Conservation (phyloP, 2,888 invertebrate species). For the Mythimna ferrago region DNA sequence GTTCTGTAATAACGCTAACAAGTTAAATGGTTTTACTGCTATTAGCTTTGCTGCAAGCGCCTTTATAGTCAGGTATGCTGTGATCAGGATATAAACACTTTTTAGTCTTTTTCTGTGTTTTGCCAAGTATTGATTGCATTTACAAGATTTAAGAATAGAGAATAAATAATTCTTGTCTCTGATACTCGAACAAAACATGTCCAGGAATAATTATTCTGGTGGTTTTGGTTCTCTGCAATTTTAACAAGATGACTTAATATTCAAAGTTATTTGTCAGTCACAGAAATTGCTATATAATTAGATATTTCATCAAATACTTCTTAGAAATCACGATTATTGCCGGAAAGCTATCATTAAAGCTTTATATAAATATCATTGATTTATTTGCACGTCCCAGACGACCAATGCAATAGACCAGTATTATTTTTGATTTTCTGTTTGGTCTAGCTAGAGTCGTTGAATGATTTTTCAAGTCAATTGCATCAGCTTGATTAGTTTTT, state of each 20-base stretch:
- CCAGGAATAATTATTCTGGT: background rate
- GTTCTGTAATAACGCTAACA: constrained; percentile 86
- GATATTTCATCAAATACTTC: background rate
- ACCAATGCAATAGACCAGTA: constrained; percentile 11
- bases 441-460: background rate
- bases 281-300: background rate
- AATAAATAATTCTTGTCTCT: background rate
- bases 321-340: background rate
- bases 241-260: background rate
- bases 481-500: background rate
- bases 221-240: background rate
- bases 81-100: constrained; percentile 51
- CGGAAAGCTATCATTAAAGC: background rate
- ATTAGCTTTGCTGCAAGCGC: constrained; percentile 63
- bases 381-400: background rate
- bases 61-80: constrained; percentile 58
- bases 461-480: background rate
- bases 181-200: background rate
- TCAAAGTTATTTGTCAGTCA: background rate
- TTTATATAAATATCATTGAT: background rate
- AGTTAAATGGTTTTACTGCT: constrained; percentile 57
- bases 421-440: background rate
- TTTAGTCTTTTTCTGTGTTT: background rate
- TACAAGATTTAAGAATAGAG: constrained; percentile 6
- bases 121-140: constrained; percentile 17